These are phyloP conservation scores for Sinocyclocheilus rhinocerous DNA, from an alignment of 2,113 vertebrate genomes.

Conservation along the genomic window DNA sequence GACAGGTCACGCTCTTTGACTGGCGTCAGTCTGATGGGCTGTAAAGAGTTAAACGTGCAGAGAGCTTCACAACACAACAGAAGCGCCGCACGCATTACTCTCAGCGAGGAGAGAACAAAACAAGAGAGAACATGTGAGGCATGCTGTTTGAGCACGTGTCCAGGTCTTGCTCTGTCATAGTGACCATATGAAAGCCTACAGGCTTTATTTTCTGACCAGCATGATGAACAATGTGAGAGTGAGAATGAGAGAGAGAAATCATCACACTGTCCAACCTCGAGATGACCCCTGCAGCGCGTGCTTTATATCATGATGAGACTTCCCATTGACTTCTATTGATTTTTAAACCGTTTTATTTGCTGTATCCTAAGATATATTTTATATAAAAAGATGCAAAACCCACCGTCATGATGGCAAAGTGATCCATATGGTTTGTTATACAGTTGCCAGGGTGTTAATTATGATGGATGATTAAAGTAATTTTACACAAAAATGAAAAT, in stretches of 20 bases:
- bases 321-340: neutral
- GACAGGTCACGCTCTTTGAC: neutral
- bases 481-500: neutral
- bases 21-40: neutral
- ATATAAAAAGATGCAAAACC: neutral
- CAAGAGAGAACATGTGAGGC: slow-evolving; percentile 5
- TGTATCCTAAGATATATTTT: neutral
- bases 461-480: neutral
- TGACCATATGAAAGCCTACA: neutral
- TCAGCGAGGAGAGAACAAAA: slow-evolving; percentile 17
- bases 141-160: slow-evolving; percentile 5
- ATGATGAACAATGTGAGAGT: neutral
- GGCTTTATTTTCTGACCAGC: slow-evolving; percentile 1
- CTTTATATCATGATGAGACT: neutral
- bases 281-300: neutral
- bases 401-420: neutral
- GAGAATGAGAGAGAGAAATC: slow-evolving; percentile 17
- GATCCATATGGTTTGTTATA: neutral
- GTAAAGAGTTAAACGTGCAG: slow-evolving; percentile 4
- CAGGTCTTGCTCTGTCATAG: slow-evolving; percentile 5
- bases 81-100: neutral
- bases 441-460: neutral
- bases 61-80: slow-evolving; percentile 13
- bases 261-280: neutral
- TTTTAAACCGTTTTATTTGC: neutral